Evolutionary conservation across 2,113 vertebrate genomes (phyloP).

Genomic region (Salminus brasiliensis): DNA sequence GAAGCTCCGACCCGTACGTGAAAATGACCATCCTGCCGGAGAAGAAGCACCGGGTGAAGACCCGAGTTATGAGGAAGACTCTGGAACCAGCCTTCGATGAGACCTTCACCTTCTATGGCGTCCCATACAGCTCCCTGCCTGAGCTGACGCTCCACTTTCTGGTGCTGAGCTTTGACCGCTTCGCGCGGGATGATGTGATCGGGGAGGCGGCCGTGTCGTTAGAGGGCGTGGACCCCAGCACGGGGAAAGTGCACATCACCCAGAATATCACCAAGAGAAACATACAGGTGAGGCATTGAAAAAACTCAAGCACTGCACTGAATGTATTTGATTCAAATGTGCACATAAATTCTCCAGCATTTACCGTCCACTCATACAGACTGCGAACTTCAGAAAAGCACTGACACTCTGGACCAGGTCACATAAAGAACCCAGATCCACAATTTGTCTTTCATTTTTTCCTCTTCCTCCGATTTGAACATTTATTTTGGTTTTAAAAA

Average conservation of each 20-base stretch:
- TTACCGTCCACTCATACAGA: no score
- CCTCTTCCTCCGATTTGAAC: no score
- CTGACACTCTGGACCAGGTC: no score
- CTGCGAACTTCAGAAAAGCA: no score
- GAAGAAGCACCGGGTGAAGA: constrained; percentile 87
- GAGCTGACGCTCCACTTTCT: constrained; percentile 87
- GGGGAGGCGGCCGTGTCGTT: constrained; percentile 86
- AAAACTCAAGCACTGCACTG: no score
- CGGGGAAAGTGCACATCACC: constrained; percentile 81
- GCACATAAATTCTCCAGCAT: no score
- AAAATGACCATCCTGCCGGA: constrained; percentile 92
- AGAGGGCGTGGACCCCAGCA: constrained; percentile 84
- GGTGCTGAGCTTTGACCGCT: constrained; percentile 87
- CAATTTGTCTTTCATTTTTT: no score
- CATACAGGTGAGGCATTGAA: constrained; percentile 75
- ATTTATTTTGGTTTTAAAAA: no score
- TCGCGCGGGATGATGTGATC: constrained; percentile 85
- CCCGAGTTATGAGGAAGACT: constrained; percentile 83
- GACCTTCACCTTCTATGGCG: constrained; percentile 88
- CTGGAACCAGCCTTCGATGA: constrained; percentile 85
- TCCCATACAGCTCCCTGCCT: constrained; percentile 82
- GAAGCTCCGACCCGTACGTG: constrained; percentile 84
- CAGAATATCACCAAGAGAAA: constrained; percentile 87
- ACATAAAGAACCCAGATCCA: no score
- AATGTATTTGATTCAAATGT: neutral